phyloP scores from a whole-genome alignment of 2,113 vertebrate species.

The Pseudolaguvia tuberculata region DNA sequence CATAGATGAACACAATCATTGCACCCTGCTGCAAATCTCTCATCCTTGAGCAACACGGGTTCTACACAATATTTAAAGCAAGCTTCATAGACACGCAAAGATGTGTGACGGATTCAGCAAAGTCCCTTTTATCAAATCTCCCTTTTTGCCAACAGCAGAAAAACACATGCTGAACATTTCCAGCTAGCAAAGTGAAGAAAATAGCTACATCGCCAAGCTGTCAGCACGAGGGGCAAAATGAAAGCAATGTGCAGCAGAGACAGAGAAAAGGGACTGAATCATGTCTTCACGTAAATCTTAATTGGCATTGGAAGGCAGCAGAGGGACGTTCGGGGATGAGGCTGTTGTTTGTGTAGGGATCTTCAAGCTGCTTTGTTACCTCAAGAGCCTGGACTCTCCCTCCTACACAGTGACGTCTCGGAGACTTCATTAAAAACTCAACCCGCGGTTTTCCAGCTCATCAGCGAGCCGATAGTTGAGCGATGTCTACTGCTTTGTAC shows the following conservation, averaged over 20 bases:
- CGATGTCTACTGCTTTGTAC: slow-evolving; percentile 32
- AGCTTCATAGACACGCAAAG: slow-evolving; percentile 30
- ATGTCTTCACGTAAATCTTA: slow-evolving; percentile 42
- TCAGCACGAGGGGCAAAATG: slow-evolving; percentile 38
- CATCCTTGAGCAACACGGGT: slow-evolving; percentile 25
- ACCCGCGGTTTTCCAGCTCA: slow-evolving; percentile 41
- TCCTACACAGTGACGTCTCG: slow-evolving; percentile 47
- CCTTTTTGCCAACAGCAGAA: slow-evolving; percentile 20
- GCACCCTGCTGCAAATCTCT: slow-evolving; percentile 20
- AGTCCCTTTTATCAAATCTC: slow-evolving; percentile 35
- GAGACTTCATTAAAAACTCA: slow-evolving; percentile 55
- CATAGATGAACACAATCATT: not conserved
- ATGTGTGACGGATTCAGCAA: slow-evolving; percentile 18
- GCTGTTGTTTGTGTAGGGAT: not conserved
- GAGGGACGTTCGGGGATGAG: slow-evolving; percentile 26
- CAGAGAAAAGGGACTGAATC: slow-evolving; percentile 17
- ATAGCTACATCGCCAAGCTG: slow-evolving; percentile 38
- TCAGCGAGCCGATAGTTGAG: slow-evolving; percentile 11
- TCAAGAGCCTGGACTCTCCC: slow-evolving; percentile 27
- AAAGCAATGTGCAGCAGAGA: slow-evolving; percentile 31
- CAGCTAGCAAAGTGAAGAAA: slow-evolving; percentile 21
- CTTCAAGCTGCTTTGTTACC: slow-evolving; percentile 9
- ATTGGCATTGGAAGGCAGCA: slow-evolving; percentile 48
- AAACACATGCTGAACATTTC: slow-evolving; percentile 37
- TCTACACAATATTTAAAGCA: slow-evolving; percentile 37